Percentiles rank a stretch among this genome's conserved stretches.
Conservation (phyloP, 2,888 invertebrate species). For the Hypselothyrea guttata region DNA sequence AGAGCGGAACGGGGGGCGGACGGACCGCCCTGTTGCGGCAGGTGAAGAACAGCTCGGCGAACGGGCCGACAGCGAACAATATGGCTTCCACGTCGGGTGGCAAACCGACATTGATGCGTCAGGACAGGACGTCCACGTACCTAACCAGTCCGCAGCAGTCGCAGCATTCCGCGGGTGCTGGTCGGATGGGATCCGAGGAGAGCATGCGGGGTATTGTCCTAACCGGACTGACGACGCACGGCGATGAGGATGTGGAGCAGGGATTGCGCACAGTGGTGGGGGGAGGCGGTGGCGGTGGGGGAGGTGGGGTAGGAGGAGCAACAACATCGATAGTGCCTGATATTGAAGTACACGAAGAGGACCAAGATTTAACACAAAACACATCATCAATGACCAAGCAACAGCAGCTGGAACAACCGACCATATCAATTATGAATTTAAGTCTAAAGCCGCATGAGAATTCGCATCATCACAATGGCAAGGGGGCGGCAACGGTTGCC, state of each 20-base stretch:
- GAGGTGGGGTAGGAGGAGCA: conserved; percentile 73
- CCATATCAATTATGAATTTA: conserved; percentile 83
- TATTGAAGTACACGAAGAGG: conserved; percentile 83
- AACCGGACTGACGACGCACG: conserved; percentile 56
- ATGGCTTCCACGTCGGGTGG: conserved; percentile 82
- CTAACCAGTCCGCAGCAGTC: conserved; percentile 87
- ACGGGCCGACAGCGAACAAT: conserved; percentile 77
- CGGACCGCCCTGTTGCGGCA: conserved; percentile 77
- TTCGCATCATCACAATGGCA: background rate
- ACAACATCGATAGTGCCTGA: conserved; percentile 80
- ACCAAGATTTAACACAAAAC: conserved; percentile 68
- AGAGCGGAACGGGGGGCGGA: conserved; percentile 58
- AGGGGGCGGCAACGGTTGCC: conserved; percentile 1
- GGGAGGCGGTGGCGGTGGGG: conserved; percentile 78
- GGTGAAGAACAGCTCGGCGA: conserved; percentile 80
- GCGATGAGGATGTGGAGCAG: conserved; percentile 83
- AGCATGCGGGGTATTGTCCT: conserved; percentile 84
- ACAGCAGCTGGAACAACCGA: conserved; percentile 82
- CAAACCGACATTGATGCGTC: conserved; percentile 92
- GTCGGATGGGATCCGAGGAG: conserved; percentile 90
- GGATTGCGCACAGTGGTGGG: conserved; percentile 58
- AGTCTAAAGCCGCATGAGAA: conserved; percentile 66
- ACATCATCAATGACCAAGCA: conserved; percentile 55
- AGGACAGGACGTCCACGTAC: conserved; percentile 92
- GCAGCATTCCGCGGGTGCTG: conserved; percentile 73